Evolutionary conservation across 2,797 vertebrate genomes (phyloP).

Genomic region (Mico argentatus): DNA sequence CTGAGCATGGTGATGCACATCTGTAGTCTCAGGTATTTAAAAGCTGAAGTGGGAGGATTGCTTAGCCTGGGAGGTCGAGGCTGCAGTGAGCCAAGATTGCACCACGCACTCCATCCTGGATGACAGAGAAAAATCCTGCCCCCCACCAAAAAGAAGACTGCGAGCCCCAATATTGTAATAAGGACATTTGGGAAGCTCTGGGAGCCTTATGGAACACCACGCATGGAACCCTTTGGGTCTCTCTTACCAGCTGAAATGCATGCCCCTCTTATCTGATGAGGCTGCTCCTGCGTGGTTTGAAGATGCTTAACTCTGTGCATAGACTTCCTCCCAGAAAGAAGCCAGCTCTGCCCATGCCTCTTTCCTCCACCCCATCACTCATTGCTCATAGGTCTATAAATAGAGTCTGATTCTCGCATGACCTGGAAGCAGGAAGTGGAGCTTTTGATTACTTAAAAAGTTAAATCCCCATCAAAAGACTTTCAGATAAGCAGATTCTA

Average conservation of each 20-base stretch:
- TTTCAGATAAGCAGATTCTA: not conserved
- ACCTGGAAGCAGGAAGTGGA: not conserved
- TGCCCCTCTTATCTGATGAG: not conserved
- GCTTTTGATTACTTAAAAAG: not conserved
- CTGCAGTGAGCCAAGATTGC: too few species aligned
- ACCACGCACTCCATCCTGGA: too few species aligned
- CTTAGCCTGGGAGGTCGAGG: too few species aligned
- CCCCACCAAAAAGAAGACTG: not conserved
- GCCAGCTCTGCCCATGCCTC: not conserved
- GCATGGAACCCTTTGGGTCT: not conserved
- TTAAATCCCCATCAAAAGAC: not conserved
- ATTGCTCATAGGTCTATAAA: not conserved
- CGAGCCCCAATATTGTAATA: not conserved
- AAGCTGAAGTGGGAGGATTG: too few species aligned
- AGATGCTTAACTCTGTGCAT: not conserved
- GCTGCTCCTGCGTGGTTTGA: not conserved
- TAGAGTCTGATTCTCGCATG: not conserved
- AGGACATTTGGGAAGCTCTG: not conserved
- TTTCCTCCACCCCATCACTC: fast-evolving
- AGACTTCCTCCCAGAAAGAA: not conserved
- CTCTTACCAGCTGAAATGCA: not conserved
- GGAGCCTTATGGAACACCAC: not conserved
- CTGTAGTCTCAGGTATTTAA: too few species aligned
- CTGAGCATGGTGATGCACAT: too few species aligned
- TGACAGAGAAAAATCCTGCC: too few species aligned